A percentile compares a stretch with the other conserved stretches of the same genome.
Evolutionary conservation across 2,113 vertebrate genomes (phyloP).

Genomic region (pig (Sus scrofa)): DNA sequence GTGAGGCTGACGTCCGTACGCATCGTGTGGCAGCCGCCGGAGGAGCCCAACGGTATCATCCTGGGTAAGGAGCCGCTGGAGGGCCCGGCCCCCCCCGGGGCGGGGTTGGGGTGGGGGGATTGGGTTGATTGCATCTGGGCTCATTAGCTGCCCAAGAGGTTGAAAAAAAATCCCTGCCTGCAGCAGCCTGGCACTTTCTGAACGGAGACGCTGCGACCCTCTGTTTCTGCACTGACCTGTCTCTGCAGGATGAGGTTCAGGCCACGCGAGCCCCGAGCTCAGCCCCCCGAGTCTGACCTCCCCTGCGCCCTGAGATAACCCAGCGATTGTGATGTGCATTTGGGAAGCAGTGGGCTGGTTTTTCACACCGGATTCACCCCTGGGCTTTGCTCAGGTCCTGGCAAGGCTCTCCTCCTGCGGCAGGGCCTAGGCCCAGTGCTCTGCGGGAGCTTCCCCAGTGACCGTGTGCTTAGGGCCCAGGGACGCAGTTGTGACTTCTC

Average conservation of each 20-base stretch:
- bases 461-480: neutral
- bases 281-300: no score
- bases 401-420: neutral
- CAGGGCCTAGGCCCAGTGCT: neutral
- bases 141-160: neutral
- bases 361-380: rapidly evolving
- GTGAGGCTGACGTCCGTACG: constrained; percentile 93
- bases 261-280: no score
- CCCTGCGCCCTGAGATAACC: neutral
- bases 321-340: neutral
- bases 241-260: neutral
- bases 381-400: rapidly evolving
- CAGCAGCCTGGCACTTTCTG: neutral
- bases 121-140: neutral
- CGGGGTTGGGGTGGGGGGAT: no score
- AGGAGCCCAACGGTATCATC: constrained; percentile 95
- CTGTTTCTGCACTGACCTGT: neutral
- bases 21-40: constrained; percentile 95
- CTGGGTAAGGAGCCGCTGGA: no score
- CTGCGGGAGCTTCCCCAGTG: neutral
- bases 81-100: no score
- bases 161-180: neutral
- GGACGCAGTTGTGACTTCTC: neutral
- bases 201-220: rapidly evolving
- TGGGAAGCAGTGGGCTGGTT: neutral